phyloP scores from a whole-genome alignment of 2,888 invertebrate genomes.

The Mythimna ferrago region DNA sequence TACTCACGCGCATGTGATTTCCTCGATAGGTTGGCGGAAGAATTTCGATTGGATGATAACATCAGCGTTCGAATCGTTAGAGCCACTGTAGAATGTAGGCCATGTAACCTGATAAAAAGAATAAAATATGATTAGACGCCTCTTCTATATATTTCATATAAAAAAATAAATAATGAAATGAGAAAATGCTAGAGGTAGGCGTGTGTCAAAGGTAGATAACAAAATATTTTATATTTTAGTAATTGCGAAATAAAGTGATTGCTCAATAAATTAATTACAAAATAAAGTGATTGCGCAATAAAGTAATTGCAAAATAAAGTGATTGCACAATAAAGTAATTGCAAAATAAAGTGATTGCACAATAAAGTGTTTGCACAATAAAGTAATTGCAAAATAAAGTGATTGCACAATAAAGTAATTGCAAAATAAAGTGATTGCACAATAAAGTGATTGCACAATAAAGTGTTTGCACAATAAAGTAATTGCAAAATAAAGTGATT shows the following conservation, averaged over 20 bases:
- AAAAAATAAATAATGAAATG: background rate
- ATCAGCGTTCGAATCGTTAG: conserved; percentile 1
- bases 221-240: background rate
- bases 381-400: too few species aligned
- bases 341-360: background rate
- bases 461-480: background rate
- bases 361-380: background rate
- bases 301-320: background rate
- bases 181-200: too few species aligned
- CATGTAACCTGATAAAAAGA: conserved; percentile 20
- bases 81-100: background rate
- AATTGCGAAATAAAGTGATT: background rate
- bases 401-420: background rate
- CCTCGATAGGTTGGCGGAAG: conserved; percentile 20
- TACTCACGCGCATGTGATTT: conserved; percentile 49
- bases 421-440: too few species aligned
- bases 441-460: background rate
- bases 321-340: too few species aligned
- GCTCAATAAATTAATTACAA: too few species aligned
- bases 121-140: background rate
- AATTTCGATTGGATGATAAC: conserved; percentile 31
- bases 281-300: background rate
- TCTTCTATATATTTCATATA: too few species aligned
- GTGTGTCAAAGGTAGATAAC: background rate
- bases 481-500: too few species aligned